phyloP scores from a whole-genome alignment of 2,113 vertebrate genomes.

The Sorex fumeus region DNA sequence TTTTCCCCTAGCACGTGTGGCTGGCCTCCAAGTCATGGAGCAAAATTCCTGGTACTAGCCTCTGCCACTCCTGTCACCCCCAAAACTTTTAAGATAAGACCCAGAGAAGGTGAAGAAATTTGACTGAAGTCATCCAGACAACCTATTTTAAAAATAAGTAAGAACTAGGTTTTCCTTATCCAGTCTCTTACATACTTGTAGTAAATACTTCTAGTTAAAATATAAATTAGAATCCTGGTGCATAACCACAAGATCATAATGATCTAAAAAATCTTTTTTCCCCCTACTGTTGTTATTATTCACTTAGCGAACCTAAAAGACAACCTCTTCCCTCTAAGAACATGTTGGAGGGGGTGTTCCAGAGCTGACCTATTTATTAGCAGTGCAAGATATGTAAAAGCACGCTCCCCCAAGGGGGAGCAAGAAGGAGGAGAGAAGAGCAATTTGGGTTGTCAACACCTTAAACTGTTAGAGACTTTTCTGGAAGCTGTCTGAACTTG shows the following conservation, averaged over 20 bases:
- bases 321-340: neutral
- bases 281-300: neutral
- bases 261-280: neutral
- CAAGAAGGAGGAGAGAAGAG: neutral
- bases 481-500: neutral
- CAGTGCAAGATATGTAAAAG: neutral
- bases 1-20: too few species aligned
- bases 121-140: neutral
- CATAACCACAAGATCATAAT: neutral
- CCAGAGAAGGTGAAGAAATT: slow-evolving; percentile 15
- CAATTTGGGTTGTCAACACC: neutral
- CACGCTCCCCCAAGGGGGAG: neutral
- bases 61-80: too few species aligned
- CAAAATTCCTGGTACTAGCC: too few species aligned
- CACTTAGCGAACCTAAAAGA: slow-evolving; percentile 21
- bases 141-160: neutral
- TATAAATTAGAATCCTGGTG: neutral
- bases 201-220: neutral
- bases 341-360: neutral
- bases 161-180: slow-evolving; percentile 1
- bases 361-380: neutral
- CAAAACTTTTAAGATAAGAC: neutral
- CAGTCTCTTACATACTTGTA: too few species aligned
- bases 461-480: slow-evolving; percentile 15
- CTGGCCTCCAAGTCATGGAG: too few species aligned